These are phyloP conservation scores for Trichogramma pretiosum DNA, from an alignment of 1,140 invertebrate species.

Conservation along the genomic window DNA sequence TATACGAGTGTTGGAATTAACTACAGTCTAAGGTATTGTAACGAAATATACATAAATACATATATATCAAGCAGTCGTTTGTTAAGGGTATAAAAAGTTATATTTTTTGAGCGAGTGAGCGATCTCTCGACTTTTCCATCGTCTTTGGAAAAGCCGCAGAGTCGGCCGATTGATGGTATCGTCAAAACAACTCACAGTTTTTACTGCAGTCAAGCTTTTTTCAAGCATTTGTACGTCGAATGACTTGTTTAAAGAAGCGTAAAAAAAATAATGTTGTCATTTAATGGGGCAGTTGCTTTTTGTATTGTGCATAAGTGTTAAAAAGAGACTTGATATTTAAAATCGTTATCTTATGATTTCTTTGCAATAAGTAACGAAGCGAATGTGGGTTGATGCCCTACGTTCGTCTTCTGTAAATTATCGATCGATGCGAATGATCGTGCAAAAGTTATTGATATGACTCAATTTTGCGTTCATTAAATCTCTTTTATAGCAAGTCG, in stretches of 20 bases:
- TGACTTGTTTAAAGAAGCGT: constrained; percentile 21
- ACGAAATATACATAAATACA: constrained; percentile 16
- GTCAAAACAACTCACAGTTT: constrained; percentile 10
- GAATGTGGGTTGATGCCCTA: constrained; percentile 1
- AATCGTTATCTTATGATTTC: constrained; percentile 4
- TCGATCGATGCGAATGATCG: not conserved
- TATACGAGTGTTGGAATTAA: constrained; percentile 6
- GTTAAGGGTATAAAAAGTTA: constrained; percentile 6
- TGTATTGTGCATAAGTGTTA: constrained; percentile 15
- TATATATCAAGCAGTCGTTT: constrained; percentile 10
- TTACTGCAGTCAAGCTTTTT: constrained; percentile 13
- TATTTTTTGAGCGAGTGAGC: constrained; percentile 7
- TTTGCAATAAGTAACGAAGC: constrained; percentile 10
- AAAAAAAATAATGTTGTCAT: constrained; percentile 19
- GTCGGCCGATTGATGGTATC: constrained; percentile 18
- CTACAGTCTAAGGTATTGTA: constrained; percentile 17
- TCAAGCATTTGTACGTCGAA: constrained; percentile 19
- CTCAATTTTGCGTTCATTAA: too few relatives aligned
- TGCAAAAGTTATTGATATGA: not conserved
- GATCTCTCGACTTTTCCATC: constrained; percentile 28
- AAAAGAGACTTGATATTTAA: too few relatives aligned
- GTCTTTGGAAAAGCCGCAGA: constrained; percentile 25
- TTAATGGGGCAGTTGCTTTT: constrained; percentile 16
- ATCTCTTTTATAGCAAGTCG: too few relatives aligned
- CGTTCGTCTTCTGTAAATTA: constrained; percentile 9